Percentiles rank a stretch among this genome's conserved stretches.
phyloP scores from a whole-genome alignment of 2,888 invertebrate species.

The Calameuta idolon region DNA sequence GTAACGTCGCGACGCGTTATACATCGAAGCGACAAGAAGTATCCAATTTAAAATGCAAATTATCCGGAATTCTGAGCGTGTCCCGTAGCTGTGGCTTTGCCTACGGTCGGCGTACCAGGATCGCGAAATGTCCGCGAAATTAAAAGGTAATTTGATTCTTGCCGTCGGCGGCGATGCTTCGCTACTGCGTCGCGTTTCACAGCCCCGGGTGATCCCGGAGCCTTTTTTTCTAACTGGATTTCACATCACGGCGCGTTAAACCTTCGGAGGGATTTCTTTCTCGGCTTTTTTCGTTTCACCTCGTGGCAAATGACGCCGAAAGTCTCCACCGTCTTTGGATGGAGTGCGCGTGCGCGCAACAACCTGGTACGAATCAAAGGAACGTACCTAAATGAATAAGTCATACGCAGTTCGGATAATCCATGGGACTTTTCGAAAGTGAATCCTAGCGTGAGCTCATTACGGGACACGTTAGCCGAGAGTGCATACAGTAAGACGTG shows the following conservation, averaged over 20 bases:
- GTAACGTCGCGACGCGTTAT: neutral
- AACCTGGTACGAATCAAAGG: neutral
- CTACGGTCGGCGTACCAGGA: conserved; percentile 29
- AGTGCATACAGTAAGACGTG: conserved; percentile 9
- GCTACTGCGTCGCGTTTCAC: neutral
- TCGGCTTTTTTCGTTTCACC: neutral
- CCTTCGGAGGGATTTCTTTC: neutral
- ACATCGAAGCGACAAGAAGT: conserved; percentile 5
- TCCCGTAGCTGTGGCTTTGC: conserved; percentile 39
- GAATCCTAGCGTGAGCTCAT: conserved; percentile 16
- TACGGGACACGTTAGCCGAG: neutral
- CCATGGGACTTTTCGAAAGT: conserved; percentile 10
- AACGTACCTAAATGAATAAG: neutral
- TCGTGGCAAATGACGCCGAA: neutral
- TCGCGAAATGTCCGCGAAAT: conserved; percentile 61
- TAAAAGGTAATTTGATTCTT: conserved; percentile 65
- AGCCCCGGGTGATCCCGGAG: conserved; percentile 20
- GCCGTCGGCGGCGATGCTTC: conserved; percentile 24
- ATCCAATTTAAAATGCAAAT: conserved; percentile 64
- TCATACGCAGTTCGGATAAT: neutral
- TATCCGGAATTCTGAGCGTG: conserved; percentile 57
- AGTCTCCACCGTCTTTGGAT: neutral
- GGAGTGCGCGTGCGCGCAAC: neutral
- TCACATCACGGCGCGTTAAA: neutral
- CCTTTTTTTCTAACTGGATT: conserved; percentile 15